A percentile compares a stretch with the other conserved stretches of the same genome.
Evolutionary conservation across 2,797 vertebrate species (phyloP).

Genomic region (Meda fulgida): DNA sequence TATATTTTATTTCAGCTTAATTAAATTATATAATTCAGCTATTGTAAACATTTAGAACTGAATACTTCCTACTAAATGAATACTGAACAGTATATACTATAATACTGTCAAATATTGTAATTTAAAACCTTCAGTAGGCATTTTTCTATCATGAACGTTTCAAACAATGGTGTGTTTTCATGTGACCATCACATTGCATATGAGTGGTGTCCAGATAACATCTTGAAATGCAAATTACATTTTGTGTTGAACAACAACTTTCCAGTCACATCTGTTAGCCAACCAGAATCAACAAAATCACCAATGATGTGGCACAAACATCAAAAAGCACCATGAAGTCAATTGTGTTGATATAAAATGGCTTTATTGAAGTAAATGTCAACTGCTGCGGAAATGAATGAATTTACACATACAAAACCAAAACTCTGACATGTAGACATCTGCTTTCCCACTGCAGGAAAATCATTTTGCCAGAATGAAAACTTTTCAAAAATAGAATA

Average conservation of each 20-base stretch:
- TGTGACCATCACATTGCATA: background rate
- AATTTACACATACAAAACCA: background rate
- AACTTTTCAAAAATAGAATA: background rate
- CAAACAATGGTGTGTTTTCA: background rate
- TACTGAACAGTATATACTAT: background rate
- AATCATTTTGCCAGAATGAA: background rate
- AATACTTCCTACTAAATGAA: background rate
- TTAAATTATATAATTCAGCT: background rate
- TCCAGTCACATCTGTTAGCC: background rate
- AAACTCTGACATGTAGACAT: background rate
- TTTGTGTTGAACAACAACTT: background rate
- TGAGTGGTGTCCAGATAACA: background rate
- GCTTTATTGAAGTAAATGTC: background rate
- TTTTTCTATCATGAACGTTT: background rate
- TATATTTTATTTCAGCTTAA: background rate
- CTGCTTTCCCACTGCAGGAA: background rate
- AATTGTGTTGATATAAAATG: background rate
- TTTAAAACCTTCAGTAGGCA: background rate
- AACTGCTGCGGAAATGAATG: background rate
- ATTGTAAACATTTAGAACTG: background rate
- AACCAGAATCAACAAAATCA: background rate
- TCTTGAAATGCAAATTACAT: background rate
- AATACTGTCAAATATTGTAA: background rate
- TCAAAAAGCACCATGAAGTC: background rate
- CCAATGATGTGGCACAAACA: too few species aligned